A percentile compares a stretch with the other conserved stretches of the same genome.
Conservation (phyloP, 2,113 vertebrate genomes). For the Corythoichthys haematopterus region DNA sequence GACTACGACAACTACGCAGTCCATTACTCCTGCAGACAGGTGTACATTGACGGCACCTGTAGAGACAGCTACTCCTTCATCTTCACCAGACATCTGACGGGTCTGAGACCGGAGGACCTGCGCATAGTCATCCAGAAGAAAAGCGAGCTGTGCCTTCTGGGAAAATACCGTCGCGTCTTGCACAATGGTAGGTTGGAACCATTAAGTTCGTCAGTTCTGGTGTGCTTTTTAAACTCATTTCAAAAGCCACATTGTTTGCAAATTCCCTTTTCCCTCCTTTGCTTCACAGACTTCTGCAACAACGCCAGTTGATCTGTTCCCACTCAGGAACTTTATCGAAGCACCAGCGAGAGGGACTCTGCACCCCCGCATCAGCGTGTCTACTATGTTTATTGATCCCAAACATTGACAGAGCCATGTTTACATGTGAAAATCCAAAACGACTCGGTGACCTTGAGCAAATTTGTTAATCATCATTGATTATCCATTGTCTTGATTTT, state of each 20-base stretch:
- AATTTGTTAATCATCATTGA: slow-evolving; percentile 12
- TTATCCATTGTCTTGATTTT: slow-evolving; percentile 12
- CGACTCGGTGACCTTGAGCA: background rate
- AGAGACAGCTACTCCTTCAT: slow-evolving; percentile 91
- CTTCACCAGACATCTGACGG: slow-evolving; percentile 80
- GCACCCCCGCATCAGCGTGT: background rate
- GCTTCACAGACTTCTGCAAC: slow-evolving; percentile 59
- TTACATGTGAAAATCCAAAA: slow-evolving; percentile 1
- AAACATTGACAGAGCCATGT: slow-evolving; percentile 1
- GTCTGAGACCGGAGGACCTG: slow-evolving; percentile 78
- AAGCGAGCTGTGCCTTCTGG: slow-evolving; percentile 81
- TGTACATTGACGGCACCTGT: slow-evolving; percentile 83
- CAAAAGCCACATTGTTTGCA: background rate
- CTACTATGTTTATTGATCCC: background rate
- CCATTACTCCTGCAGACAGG: slow-evolving; percentile 86
- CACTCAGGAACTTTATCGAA: slow-evolving; percentile 2
- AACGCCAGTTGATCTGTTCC: slow-evolving; percentile 17
- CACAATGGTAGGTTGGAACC: slow-evolving; percentile 75
- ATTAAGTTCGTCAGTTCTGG: background rate
- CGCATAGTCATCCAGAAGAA: slow-evolving; percentile 80
- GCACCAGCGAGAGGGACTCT: slow-evolving; percentile 3
- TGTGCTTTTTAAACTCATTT: background rate
- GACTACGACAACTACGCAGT: slow-evolving; percentile 93
- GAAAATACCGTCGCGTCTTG: slow-evolving; percentile 83
- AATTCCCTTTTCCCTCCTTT: background rate